These are phyloP conservation scores for Proteles cristata DNA, from an alignment of 2,113 vertebrate species.

Conservation along the genomic window DNA sequence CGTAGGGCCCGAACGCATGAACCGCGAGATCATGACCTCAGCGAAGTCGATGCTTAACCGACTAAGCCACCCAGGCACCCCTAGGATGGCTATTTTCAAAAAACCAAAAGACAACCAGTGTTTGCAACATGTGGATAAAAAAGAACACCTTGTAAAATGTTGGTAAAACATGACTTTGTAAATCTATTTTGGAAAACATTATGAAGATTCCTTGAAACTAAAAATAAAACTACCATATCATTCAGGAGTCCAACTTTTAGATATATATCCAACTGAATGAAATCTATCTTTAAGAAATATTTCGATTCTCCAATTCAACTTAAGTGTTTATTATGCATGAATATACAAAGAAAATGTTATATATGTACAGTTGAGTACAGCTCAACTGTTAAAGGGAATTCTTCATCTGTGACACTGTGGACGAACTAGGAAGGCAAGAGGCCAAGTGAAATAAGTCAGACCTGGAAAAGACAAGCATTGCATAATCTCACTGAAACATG, in stretches of 20 bases:
- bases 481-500: neutral
- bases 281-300: neutral
- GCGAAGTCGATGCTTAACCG: no score
- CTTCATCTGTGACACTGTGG: neutral
- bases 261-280: neutral
- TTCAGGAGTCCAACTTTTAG: neutral
- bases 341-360: neutral
- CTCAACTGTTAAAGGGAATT: neutral
- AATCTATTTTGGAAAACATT: neutral
- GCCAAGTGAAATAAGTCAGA: neutral
- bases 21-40: no score
- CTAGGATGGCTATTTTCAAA: neutral
- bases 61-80: no score
- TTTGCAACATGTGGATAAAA: neutral
- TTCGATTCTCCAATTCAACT: neutral
- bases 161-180: neutral
- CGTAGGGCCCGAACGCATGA: no score
- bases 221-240: neutral
- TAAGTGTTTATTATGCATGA: neutral
- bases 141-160: neutral
- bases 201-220: neutral
- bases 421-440: neutral
- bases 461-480: neutral
- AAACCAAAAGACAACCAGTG: neutral
- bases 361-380: neutral